phyloP scores from a whole-genome alignment of 2,113 vertebrate species.

The Agelaius tricolor region DNA sequence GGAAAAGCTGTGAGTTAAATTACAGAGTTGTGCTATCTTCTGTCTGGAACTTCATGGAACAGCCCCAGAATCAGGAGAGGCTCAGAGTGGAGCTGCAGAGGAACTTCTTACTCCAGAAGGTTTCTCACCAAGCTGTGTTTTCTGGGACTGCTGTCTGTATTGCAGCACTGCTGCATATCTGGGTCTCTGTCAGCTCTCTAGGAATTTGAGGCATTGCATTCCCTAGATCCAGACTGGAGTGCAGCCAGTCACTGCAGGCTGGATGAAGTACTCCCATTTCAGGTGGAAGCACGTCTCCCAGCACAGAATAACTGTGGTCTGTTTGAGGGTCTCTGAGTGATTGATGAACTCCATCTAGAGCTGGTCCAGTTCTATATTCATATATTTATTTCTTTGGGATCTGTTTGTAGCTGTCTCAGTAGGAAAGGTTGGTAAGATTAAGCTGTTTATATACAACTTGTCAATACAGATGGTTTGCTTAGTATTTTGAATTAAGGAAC shows the following conservation, averaged over 20 bases:
- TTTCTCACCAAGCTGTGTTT: not conserved
- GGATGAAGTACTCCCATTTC: not conserved
- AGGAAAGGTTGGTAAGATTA: not conserved
- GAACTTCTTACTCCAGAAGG: not conserved
- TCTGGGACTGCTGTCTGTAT: not conserved
- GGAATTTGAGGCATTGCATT: conserved; percentile 44
- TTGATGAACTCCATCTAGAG: not conserved
- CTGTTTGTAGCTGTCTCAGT: not conserved
- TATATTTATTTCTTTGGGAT: not conserved
- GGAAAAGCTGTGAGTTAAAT: not conserved
- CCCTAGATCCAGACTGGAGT: not conserved
- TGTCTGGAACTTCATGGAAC: not conserved
- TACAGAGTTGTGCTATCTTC: not conserved
- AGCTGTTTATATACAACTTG: not conserved
- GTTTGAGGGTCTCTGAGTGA: not conserved
- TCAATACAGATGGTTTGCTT: not conserved
- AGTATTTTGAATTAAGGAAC: not conserved
- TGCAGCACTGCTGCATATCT: not conserved
- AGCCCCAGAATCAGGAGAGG: not conserved
- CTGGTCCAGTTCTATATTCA: not conserved
- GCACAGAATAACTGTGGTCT: not conserved
- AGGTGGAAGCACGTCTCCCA: not conserved
- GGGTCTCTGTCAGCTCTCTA: conserved; percentile 19
- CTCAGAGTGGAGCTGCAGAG: not conserved
- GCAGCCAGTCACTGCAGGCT: not conserved